phyloP scores from a whole-genome alignment of 2,888 invertebrate species.

The Oligia latruncula region DNA sequence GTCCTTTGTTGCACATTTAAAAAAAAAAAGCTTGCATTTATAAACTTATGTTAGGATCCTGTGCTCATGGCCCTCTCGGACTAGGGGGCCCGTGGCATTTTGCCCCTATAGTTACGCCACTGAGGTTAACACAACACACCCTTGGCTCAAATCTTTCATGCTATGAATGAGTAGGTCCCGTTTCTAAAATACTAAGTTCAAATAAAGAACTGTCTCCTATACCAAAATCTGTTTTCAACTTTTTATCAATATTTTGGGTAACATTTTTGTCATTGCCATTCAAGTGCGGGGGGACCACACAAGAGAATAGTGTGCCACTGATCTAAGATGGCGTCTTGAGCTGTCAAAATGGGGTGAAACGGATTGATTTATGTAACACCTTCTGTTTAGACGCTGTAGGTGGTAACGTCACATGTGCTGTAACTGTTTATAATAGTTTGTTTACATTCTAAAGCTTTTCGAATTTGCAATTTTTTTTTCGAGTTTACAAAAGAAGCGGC shows the following conservation, averaged over 20 bases:
- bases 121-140: too few species aligned
- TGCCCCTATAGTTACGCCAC: too few species aligned
- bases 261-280: conserved; percentile 25
- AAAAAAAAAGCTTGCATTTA: too few species aligned
- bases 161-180: not conserved
- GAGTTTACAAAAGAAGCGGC: not conserved
- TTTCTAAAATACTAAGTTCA: not conserved
- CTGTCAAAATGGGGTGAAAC: conserved; percentile 69
- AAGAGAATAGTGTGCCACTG: conserved; percentile 62
- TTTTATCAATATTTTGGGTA: conserved; percentile 34
- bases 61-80: too few species aligned
- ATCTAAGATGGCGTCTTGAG: conserved; percentile 71
- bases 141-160: not conserved
- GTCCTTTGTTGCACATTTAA: too few species aligned
- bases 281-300: conserved; percentile 77
- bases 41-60: too few species aligned
- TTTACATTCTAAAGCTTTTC: conserved; percentile 48
- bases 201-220: not conserved
- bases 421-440: conserved; percentile 48
- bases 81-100: too few species aligned
- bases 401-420: conserved; percentile 59
- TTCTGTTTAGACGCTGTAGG: conserved; percentile 63
- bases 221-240: not conserved
- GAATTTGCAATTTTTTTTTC: not conserved
- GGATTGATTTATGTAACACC: conserved; percentile 67